Evolutionary conservation across 2,797 vertebrate genomes (phyloP).

Genomic region (Poliocrania exsul): DNA sequence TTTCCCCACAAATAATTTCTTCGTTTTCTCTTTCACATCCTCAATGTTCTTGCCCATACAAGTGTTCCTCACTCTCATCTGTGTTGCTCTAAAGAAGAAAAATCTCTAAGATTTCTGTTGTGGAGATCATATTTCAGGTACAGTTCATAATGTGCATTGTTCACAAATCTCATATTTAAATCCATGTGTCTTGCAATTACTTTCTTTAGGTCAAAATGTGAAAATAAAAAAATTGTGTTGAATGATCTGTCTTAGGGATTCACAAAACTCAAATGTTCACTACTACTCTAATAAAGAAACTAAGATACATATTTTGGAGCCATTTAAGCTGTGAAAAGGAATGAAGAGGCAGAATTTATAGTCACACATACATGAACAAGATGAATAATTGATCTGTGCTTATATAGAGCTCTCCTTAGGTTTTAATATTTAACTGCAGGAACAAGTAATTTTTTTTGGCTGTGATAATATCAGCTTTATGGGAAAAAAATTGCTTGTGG

Average conservation of each 20-base stretch:
- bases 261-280: neutral
- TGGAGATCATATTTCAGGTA: neutral
- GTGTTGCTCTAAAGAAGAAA: neutral
- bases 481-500: neutral
- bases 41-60: neutral
- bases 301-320: neutral
- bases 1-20: neutral
- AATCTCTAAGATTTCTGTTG: neutral
- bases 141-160: neutral
- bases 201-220: neutral
- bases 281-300: neutral
- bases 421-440: neutral
- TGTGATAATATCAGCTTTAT: neutral
- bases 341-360: neutral
- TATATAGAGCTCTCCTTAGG: neutral
- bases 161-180: neutral
- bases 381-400: neutral
- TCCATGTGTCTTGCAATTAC: neutral
- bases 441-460: neutral
- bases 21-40: neutral
- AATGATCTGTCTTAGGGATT: neutral
- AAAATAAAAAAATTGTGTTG: neutral
- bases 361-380: neutral
- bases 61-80: neutral
- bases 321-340: neutral